These are phyloP conservation scores for Ganaspis sp. DNA, from an alignment of 1,140 invertebrate genomes.

Conservation along the genomic window DNA sequence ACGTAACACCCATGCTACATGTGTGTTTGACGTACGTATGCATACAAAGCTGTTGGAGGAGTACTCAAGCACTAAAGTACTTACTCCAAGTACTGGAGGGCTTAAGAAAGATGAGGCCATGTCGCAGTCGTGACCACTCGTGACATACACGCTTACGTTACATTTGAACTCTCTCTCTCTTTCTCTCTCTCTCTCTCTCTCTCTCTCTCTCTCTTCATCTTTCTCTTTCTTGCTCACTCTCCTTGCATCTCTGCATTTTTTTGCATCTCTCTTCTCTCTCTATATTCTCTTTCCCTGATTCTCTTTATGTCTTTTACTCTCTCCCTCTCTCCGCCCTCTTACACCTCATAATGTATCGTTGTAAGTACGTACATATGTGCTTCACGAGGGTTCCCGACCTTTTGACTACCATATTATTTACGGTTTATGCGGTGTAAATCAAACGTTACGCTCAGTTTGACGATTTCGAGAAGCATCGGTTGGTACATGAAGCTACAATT, in stretches of 20 bases:
- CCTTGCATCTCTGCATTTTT: too few species aligned
- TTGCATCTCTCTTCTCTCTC: neutral
- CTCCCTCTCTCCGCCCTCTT: neutral
- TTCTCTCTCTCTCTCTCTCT: neutral
- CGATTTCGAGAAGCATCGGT: neutral
- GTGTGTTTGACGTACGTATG: neutral
- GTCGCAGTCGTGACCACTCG: conserved; percentile 21
- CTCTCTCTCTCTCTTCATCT: neutral
- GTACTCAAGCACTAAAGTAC: conserved; percentile 24
- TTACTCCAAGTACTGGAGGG: conserved; percentile 20
- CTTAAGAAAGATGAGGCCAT: conserved; percentile 27
- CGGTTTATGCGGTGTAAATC: conserved; percentile 26
- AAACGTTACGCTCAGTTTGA: conserved; percentile 11
- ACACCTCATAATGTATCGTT: conserved; percentile 15
- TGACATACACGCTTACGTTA: conserved; percentile 17
- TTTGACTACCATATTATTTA: conserved; percentile 21
- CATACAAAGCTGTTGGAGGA: conserved; percentile 15
- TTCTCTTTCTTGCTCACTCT: neutral
- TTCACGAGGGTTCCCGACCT: conserved; percentile 17
- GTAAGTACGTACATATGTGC: conserved; percentile 28
- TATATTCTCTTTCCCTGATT: neutral
- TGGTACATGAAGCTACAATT: neutral
- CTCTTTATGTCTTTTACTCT: neutral
- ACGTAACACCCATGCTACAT: conserved; percentile 19
- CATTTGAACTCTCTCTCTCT: neutral